These are phyloP conservation scores for Sapajus apella DNA, from an alignment of 2,113 vertebrate species.

Conservation along the genomic window DNA sequence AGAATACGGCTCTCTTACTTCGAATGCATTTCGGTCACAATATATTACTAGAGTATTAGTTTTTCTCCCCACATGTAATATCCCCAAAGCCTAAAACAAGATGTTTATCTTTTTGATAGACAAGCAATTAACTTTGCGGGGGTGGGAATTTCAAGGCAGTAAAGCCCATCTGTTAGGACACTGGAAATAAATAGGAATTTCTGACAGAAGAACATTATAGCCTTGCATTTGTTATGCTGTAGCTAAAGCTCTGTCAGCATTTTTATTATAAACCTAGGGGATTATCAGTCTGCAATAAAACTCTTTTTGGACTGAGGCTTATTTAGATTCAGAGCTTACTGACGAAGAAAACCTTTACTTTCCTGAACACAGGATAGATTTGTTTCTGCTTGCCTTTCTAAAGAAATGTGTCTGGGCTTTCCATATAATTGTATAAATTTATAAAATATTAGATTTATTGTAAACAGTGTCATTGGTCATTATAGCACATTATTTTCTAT, in stretches of 20 bases:
- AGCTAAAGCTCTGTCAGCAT: conserved; percentile 50
- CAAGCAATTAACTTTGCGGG: conserved; percentile 75
- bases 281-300: conserved; percentile 65
- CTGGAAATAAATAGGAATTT: conserved; percentile 60
- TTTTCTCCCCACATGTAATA: conserved; percentile 53
- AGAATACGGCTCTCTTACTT: conserved; percentile 26
- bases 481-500: background rate
- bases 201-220: conserved; percentile 61
- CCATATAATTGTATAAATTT: conserved; percentile 6
- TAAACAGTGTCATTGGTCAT: background rate
- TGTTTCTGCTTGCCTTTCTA: background rate
- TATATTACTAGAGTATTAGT: conserved; percentile 43
- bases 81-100: conserved; percentile 69
- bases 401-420: background rate
- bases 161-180: conserved; percentile 64
- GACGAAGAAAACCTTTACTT: background rate
- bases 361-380: background rate
- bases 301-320: conserved; percentile 10
- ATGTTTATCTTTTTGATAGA: conserved; percentile 75
- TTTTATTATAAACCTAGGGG: conserved; percentile 65
- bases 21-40: conserved; percentile 8
- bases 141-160: conserved; percentile 51
- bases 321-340: conserved; percentile 62
- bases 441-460: background rate
- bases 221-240: conserved; percentile 42